Evolutionary conservation across 2,113 vertebrate genomes (phyloP).

Genomic region (Poeciliopsis occidentalis): DNA sequence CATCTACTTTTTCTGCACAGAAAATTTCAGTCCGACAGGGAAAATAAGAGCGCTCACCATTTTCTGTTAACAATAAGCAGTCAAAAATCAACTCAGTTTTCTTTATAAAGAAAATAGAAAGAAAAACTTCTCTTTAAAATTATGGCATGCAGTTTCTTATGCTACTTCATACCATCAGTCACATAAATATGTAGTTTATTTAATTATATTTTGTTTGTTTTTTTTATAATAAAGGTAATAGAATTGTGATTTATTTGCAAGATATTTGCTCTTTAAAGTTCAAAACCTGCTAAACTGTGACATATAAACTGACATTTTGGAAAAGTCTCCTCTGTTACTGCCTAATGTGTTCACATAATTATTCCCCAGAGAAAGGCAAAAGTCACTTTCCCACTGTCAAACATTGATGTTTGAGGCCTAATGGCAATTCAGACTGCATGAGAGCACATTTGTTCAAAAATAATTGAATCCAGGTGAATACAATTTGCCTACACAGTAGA

Average conservation of each 20-base stretch:
- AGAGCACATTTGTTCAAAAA: slow-evolving; percentile 2
- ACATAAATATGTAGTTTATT: neutral
- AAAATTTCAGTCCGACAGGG: no score
- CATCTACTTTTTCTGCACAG: no score
- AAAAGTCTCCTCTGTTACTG: neutral
- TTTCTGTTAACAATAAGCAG: no score
- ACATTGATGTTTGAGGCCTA: slow-evolving; percentile 2
- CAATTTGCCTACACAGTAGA: neutral
- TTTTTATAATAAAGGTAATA: no score
- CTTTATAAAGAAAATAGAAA: no score
- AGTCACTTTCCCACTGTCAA: neutral
- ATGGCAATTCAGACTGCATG: neutral
- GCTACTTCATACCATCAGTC: neutral
- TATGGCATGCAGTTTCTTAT: no score
- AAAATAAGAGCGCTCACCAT: no score
- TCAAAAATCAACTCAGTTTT: no score
- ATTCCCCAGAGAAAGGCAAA: neutral
- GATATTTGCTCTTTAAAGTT: neutral
- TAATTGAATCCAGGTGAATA: slow-evolving; percentile 1
- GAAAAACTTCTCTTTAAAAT: no score
- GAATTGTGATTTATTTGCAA: neutral
- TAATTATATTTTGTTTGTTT: neutral
- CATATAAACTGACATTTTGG: neutral
- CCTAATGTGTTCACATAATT: neutral
- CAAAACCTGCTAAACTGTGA: neutral